phyloP scores from a whole-genome alignment of 2,888 invertebrate genomes.

The Perdita meconis region DNA sequence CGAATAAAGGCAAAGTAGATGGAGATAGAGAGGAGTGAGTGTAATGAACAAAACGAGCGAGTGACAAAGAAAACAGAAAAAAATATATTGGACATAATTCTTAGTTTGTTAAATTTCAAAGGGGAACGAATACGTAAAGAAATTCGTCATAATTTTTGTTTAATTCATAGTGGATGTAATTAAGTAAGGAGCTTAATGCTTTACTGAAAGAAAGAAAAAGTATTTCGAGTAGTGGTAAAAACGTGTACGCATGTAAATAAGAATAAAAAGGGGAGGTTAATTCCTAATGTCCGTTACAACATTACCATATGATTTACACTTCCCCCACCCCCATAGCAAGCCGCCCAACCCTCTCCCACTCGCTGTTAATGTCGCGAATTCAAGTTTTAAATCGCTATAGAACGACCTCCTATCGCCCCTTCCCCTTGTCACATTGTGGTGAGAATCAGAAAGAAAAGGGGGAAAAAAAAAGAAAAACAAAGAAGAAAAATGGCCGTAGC shows the following conservation, averaged over 20 bases:
- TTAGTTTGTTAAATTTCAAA: too few relatives aligned
- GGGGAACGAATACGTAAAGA: too few relatives aligned
- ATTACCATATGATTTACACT: conserved; percentile 83
- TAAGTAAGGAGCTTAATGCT: too few relatives aligned
- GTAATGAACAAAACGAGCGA: too few relatives aligned
- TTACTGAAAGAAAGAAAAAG: background rate
- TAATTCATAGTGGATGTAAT: background rate
- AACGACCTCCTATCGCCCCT: conserved; percentile 60
- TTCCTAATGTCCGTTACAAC: conserved; percentile 63
- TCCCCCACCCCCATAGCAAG: conserved; percentile 54
- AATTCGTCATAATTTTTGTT: background rate
- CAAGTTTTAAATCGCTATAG: conserved; percentile 78
- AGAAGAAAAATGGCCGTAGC: conserved; percentile 77
- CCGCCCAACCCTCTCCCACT: conserved; percentile 49
- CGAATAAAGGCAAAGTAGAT: too few relatives aligned
- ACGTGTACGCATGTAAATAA: conserved; percentile 11
- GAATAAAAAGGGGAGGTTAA: conserved; percentile 41
- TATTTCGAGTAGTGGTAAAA: conserved; percentile 7
- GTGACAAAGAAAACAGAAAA: too few relatives aligned
- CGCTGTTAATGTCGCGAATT: conserved; percentile 65
- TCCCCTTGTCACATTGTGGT: conserved; percentile 38
- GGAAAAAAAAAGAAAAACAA: conserved; percentile 53
- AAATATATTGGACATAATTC: too few relatives aligned
- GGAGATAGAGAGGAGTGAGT: too few relatives aligned
- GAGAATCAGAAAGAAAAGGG: conserved; percentile 21